Conservation (phyloP, 2,113 vertebrate genomes). For the Orcinus orca region DNA sequence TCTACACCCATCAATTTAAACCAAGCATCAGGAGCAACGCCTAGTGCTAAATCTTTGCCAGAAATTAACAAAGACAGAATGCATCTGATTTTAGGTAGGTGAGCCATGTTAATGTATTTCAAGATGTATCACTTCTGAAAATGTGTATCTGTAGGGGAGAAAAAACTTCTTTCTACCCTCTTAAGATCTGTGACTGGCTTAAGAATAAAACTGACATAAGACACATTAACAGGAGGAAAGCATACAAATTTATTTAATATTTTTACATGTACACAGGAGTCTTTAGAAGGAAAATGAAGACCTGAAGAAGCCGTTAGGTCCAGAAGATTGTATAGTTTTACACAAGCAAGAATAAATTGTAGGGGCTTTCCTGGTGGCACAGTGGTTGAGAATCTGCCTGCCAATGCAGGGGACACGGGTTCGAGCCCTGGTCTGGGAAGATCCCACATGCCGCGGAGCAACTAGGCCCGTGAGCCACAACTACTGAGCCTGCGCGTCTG, state of each 20-base stretch:
- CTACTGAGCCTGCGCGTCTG: too few species aligned
- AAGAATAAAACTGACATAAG: background rate
- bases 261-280: background rate
- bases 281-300: background rate
- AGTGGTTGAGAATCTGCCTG: too few species aligned
- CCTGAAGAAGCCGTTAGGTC: background rate
- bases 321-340: background rate
- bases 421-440: too few species aligned
- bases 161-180: background rate
- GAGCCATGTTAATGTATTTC: background rate
- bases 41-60: conserved; percentile 84
- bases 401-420: too few species aligned
- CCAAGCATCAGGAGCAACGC: conserved; percentile 81
- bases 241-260: background rate
- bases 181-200: background rate
- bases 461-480: too few species aligned
- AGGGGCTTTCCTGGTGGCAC: too few species aligned
- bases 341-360: background rate
- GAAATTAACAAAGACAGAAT: conserved; percentile 95
- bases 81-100: conserved; percentile 96
- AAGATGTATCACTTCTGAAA: conserved; percentile 36
- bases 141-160: background rate
- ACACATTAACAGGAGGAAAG: background rate
- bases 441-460: too few species aligned
- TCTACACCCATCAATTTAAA: conserved; percentile 79